Evolutionary conservation across 2,888 invertebrate genomes (phyloP), one percentile per base, ranked within the genome.

Genomic region (Ichneumoninae sp.): DNA sequence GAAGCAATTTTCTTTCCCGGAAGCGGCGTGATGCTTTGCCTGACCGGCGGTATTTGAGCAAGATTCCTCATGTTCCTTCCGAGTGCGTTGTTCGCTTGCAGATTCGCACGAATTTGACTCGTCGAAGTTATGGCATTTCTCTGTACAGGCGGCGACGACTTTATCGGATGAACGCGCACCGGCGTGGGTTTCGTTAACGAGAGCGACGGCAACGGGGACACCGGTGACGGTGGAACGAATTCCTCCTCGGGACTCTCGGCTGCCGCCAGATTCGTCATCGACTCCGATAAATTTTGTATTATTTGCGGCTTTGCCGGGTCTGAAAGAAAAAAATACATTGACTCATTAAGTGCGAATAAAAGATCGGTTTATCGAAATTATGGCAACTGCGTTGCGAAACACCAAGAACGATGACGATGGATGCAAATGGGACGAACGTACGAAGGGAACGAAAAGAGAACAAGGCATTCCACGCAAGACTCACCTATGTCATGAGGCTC

Each of bases 241-340:
- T 91, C 90, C 22, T 88, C 83, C 5, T 90, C 91, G 10, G 76
- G 86, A 44, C 86, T 88, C 60, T 88, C 90, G 5, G 60, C 66
- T 26, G 79, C 8, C n/a, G 66, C 71, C 69, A 93, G 72, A 82
- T 90, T 92, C 30, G 93, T 90, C 90, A 93, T 90, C 83, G 93
- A 93, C 86, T 92, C 93, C 86, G 92, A 92, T 47, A 93, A 86
- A 87, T 92, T 93, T 78, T 93, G 92, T 30, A 94, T 88, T 83
- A 95, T 94, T 90, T 95, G 95, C 4, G 95, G 95, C 87, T 94
- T 94, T 3, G 94, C 89, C 22, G 95, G 94, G 91, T 95, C 94
- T 94, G 89, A 30, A 94, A 91, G 47, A 62, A 77, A 68, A 84
- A 76, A 75, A 16, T 47, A 44, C 60, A 65, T 62, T 16, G 30